phyloP scores from a whole-genome alignment of 2,888 invertebrate species.

The Spodoptera exigua region DNA sequence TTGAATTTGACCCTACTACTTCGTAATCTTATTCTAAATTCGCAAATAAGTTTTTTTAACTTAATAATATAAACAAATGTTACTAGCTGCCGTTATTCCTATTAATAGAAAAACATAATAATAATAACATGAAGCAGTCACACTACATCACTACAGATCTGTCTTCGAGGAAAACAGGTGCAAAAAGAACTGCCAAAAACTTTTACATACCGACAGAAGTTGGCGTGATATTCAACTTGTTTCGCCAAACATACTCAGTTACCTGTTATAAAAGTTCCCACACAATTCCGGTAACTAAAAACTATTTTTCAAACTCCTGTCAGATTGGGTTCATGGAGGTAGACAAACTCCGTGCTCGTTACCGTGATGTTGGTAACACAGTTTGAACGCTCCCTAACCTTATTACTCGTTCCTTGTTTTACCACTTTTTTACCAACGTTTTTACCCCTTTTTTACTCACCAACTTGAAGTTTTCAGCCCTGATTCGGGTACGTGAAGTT shows the following conservation, averaged over 20 bases:
- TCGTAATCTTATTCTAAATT: no score
- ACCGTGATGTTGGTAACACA: slow-evolving; percentile 38
- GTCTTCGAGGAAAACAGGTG: no score
- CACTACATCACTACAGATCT: no score
- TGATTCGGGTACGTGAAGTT: not conserved
- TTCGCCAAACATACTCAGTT: not conserved
- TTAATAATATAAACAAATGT: no score
- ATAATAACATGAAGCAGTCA: no score
- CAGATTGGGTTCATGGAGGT: slow-evolving; percentile 15
- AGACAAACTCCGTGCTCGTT: slow-evolving; percentile 37
- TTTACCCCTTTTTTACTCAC: slow-evolving; percentile 6
- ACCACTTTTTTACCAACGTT: slow-evolving; percentile 19
- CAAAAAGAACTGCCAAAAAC: no score
- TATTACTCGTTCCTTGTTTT: slow-evolving; percentile 30
- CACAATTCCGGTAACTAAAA: not conserved
- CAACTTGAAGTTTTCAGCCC: slow-evolving; percentile 20
- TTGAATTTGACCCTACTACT: no score
- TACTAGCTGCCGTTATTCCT: no score
- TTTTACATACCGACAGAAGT: no score
- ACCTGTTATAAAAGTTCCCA: not conserved
- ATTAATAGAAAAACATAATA: no score
- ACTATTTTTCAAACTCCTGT: slow-evolving; percentile 20
- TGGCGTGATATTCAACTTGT: not conserved
- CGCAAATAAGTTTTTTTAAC: no score
- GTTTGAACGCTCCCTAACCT: slow-evolving; percentile 31